A percentile compares a stretch with the other conserved stretches of the same genome.
Conservation (phyloP, 92 coral and sea anemone species). For the Porites evermanni region DNA sequence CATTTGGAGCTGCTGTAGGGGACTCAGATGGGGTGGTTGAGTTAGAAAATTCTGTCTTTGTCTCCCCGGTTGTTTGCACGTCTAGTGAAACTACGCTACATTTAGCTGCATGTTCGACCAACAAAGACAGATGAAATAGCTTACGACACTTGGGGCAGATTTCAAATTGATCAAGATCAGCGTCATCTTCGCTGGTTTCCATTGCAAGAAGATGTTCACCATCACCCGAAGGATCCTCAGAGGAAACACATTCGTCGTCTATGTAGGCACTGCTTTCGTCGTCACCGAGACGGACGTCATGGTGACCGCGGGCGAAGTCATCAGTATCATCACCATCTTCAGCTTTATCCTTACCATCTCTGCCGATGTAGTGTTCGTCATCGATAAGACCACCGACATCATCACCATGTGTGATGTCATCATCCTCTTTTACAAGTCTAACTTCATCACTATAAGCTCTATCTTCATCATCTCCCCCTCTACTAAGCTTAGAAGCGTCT, state of each 20-base stretch:
- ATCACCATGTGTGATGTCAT: not conserved
- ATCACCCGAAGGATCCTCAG: not conserved
- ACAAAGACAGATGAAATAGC: slow-evolving; percentile 31
- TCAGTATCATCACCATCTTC: not conserved
- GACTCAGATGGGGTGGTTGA: not conserved
- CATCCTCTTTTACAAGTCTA: not conserved
- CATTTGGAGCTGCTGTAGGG: not conserved
- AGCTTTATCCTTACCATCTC: not conserved
- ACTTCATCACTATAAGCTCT: not conserved
- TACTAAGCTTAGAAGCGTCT: not conserved
- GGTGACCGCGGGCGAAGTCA: not conserved
- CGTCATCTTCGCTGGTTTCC: not conserved
- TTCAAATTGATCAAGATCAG: slow-evolving; percentile 32
- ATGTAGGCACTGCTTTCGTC: not conserved
- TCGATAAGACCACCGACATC: not conserved
- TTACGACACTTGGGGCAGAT: slow-evolving; percentile 43
- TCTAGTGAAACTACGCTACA: not conserved
- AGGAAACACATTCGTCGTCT: not conserved
- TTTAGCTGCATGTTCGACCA: slow-evolving; percentile 41
- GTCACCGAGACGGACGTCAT: not conserved
- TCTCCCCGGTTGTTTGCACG: not conserved
- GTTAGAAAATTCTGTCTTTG: not conserved
- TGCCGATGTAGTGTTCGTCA: not conserved
- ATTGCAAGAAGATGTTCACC: not conserved
- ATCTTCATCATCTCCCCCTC: not conserved